Conservation (phyloP, 2,113 vertebrate species). For the Electrona antarctica region DNA sequence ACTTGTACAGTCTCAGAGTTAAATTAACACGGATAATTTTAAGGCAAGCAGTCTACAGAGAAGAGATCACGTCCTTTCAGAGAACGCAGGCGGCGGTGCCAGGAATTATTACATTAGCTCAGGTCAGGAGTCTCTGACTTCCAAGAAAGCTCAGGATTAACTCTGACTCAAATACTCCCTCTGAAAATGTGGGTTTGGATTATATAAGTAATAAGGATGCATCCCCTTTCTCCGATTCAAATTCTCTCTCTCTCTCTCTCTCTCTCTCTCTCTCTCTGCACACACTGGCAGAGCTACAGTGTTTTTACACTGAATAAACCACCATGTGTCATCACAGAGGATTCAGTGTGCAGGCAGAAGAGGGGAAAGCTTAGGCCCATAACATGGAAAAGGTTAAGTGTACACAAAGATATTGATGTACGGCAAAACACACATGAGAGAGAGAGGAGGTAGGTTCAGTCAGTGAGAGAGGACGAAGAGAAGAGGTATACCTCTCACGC, state of each 20-base stretch:
- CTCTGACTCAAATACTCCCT: slow-evolving; percentile 55
- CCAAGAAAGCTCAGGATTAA: slow-evolving; percentile 65
- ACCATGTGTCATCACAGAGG: slow-evolving; percentile 62
- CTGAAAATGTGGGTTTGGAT: slow-evolving; percentile 46
- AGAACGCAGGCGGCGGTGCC: slow-evolving; percentile 4
- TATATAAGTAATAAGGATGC: slow-evolving; percentile 52
- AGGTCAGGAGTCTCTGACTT: slow-evolving; percentile 47
- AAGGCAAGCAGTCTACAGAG: slow-evolving; percentile 8
- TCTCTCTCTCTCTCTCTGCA: slow-evolving; percentile 11
- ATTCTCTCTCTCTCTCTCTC: slow-evolving; percentile 18
- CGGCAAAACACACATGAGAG: slow-evolving; percentile 44
- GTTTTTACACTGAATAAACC: slow-evolving; percentile 58
- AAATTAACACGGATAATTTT: not conserved
- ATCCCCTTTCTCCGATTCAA: slow-evolving; percentile 21
- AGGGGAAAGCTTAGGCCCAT: slow-evolving; percentile 45
- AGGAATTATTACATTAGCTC: slow-evolving; percentile 43
- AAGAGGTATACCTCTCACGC: too few relatives aligned
- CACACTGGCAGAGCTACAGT: slow-evolving; percentile 32
- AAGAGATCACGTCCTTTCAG: slow-evolving; percentile 29
- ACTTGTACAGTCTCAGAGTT: too few relatives aligned
- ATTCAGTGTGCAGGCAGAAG: slow-evolving; percentile 55
- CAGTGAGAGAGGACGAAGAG: too few relatives aligned
- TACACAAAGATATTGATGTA: slow-evolving; percentile 74
- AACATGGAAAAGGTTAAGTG: slow-evolving; percentile 71
- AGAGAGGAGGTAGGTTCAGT: slow-evolving; percentile 6